Base-by-base conservation (phyloP, 2,888 invertebrate genomes). In the Bimastos eiseni region DNA sequence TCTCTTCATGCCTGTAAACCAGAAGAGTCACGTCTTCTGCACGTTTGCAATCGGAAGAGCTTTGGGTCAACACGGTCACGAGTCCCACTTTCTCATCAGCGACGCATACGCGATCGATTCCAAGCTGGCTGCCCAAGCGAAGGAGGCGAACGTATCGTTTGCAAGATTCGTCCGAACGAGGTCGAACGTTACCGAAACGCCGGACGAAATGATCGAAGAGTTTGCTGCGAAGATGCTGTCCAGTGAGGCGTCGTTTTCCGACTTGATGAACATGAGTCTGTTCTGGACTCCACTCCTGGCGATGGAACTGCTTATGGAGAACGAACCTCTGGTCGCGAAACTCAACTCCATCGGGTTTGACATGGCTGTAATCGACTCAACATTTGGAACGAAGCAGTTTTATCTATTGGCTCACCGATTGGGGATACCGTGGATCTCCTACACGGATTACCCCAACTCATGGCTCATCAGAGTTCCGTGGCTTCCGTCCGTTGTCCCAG, bases 401-500 rank as follows among this genome's bases (percentile, higher is more conserved):
- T 36, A 83, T 36, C 70, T 90, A 5, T 38, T 91, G 13, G 89
- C 90, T 33, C 90, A 90, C 34, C 38, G 90, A 30, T 38, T 91
- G 24, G 83, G 89, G 24, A 55, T 91, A 83, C 91, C 91, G 19
- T 89, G 49, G 84, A 89, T 91, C 17, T 44, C 89, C 13, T 91
- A 91, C 70, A 21, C 84, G 24, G 90, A 91, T 41, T 34, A 19
- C n/a, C 24, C 89, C 2, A 83, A 89, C 19, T 83, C 90, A 1
- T 91, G 90, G 91, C 36, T 86, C 4, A 49, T 91, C 21, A 41
- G 86, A 49, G 38, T 55, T 33, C 91, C 91, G 15, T 89, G 89
- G 84, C 70, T 91, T 24, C 91, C 91, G 44, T 91, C 91, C 30
- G 44, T 91, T 30, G 37, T 41, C 34, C 33, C 91, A 15, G 19